These are phyloP conservation scores for Oostethus manadensis DNA, from an alignment of 2,113 vertebrate genomes.

Conservation along the genomic window DNA sequence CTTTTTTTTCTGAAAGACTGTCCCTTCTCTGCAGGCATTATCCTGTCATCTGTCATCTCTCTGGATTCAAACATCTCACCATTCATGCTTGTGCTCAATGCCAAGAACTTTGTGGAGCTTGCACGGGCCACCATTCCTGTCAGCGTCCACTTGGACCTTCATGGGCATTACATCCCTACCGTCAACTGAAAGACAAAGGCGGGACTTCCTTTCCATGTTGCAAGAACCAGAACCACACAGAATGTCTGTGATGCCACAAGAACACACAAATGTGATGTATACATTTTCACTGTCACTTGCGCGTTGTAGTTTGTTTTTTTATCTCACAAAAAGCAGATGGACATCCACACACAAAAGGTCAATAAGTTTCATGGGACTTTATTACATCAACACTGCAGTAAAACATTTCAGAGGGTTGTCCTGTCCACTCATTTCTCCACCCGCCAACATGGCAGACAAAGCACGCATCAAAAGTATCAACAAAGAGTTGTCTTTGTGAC, in stretches of 20 bases:
- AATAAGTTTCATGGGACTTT: conserved; percentile 42
- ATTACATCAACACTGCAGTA: conserved; percentile 57
- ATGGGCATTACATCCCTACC: conserved; percentile 81
- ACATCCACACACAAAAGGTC: neutral
- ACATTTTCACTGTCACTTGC: no score
- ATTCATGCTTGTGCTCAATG: conserved; percentile 86
- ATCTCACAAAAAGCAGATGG: no score
- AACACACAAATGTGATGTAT: no score
- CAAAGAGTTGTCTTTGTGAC: conserved; percentile 18
- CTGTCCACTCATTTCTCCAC: neutral
- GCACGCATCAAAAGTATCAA: neutral
- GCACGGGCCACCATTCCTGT: conserved; percentile 74
- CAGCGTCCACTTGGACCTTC: conserved; percentile 83
- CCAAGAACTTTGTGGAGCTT: conserved; percentile 80
- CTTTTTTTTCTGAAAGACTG: neutral
- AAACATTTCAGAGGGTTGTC: conserved; percentile 34
- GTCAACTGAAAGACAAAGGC: neutral
- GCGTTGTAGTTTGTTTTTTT: no score
- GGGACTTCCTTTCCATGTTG: no score
- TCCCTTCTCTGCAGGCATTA: conserved; percentile 71
- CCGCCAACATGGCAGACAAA: conserved; percentile 19
- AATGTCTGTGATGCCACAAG: no score
- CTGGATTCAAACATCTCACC: conserved; percentile 73
- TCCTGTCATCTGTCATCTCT: conserved; percentile 80
- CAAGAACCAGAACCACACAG: no score